phyloP scores from a whole-genome alignment of 1,140 invertebrate genomes.

The Aphis gossypii region DNA sequence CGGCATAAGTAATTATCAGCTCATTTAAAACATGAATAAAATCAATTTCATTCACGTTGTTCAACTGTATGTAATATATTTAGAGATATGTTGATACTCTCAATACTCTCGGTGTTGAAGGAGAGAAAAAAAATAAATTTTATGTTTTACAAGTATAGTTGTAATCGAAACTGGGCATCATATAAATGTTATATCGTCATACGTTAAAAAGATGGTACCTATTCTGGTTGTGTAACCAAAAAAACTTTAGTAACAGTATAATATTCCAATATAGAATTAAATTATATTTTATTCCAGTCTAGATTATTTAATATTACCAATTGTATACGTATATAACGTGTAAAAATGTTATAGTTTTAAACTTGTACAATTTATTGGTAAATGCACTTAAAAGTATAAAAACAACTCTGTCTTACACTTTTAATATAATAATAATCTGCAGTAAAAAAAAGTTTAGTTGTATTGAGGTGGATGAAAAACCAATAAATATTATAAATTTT shows the following conservation, averaged over 20 bases:
- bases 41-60: neutral
- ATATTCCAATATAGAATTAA: too few relatives aligned
- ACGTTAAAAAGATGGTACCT: neutral
- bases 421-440: too few relatives aligned
- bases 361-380: neutral
- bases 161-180: neutral
- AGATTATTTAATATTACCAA: neutral
- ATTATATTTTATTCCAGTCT: neutral
- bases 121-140: neutral
- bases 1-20: neutral
- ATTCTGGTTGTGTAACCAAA: neutral
- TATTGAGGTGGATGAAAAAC: neutral
- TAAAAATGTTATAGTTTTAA: neutral
- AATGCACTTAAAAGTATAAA: too few relatives aligned
- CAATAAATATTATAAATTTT: neutral
- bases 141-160: neutral
- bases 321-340: neutral
- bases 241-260: neutral
- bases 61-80: neutral
- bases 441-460: neutral
- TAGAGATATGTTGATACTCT: neutral
- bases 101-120: neutral
- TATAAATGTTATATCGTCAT: neutral
- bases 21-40: slow-evolving; percentile 4
- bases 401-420: neutral